Conservation (phyloP, 2,888 invertebrate genomes). For the Pseudeuparius sepicola region DNA sequence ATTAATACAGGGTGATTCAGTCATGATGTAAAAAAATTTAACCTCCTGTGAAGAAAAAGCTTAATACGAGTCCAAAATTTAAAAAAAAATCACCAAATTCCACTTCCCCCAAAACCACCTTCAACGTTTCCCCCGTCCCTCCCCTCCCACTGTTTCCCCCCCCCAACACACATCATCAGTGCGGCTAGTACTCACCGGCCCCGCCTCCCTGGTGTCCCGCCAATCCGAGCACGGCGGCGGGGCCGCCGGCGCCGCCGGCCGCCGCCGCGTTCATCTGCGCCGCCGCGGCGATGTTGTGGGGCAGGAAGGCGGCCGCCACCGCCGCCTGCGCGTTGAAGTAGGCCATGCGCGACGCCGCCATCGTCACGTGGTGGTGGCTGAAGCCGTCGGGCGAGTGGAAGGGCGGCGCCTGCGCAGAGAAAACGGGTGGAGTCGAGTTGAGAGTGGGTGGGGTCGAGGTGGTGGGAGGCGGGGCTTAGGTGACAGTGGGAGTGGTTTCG, state of each 20-base stretch:
- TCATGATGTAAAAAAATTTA: too few species aligned
- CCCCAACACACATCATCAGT: too few species aligned
- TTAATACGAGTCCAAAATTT: too few species aligned
- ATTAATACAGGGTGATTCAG: too few species aligned
- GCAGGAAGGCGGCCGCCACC: constrained; percentile 81
- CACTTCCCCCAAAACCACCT: too few species aligned
- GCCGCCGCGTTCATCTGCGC: constrained; percentile 36
- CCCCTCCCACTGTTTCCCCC: too few species aligned
- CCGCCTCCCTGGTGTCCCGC: constrained; percentile 35
- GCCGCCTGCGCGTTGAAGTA: constrained; percentile 88
- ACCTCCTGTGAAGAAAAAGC: too few species aligned
- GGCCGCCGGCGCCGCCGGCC: constrained; percentile 34
- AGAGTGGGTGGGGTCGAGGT: constrained; percentile 23
- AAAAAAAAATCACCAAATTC: too few species aligned
- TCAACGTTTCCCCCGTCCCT: too few species aligned
- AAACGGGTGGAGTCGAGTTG: too few species aligned
- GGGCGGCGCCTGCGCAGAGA: constrained; percentile 35
- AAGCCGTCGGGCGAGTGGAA: constrained; percentile 34
- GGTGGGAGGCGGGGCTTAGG: too few species aligned
- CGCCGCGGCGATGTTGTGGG: constrained; percentile 49
- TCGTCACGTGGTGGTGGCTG: constrained; percentile 55
- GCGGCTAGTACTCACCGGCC: constrained; percentile 38
- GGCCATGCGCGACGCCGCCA: constrained; percentile 73
- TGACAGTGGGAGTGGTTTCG: too few species aligned
- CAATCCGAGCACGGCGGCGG: constrained; percentile 37